Evolutionary conservation across 1,140 invertebrate species (phyloP).

Genomic region (Hyles euphorbiae): DNA sequence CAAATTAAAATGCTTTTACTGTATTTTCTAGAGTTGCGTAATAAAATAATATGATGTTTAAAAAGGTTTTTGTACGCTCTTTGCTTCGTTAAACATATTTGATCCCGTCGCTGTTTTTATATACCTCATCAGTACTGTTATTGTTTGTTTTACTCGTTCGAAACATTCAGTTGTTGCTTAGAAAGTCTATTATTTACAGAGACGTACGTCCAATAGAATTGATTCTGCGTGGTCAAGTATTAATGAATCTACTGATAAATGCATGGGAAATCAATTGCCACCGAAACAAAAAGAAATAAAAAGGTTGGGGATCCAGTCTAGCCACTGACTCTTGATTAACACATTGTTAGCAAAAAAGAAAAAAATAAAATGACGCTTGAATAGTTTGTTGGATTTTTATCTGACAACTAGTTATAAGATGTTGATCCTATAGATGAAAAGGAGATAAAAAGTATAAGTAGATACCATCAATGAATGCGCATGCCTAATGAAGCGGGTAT

Average conservation of each 20-base stretch:
- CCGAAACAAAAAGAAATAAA: background rate
- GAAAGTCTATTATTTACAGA: too few species aligned
- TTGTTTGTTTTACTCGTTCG: too few species aligned
- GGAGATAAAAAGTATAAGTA: background rate
- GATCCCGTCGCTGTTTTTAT: too few species aligned
- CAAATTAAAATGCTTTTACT: conserved; percentile 28
- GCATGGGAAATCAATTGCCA: conserved; percentile 5
- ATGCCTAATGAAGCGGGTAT: conserved; percentile 3
- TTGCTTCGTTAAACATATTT: too few species aligned
- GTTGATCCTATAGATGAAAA: background rate
- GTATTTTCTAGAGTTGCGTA: conserved; percentile 27
- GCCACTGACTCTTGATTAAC: background rate
- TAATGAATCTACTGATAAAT: conserved; percentile 1
- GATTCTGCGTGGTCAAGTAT: background rate
- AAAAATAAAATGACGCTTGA: conserved; percentile 4
- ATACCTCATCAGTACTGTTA: too few species aligned
- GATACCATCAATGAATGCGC: conserved; percentile 8
- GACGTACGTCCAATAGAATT: too few species aligned
- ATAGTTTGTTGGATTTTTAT: background rate
- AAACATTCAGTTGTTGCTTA: too few species aligned
- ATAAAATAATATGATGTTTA: too few species aligned
- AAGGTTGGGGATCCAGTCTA: conserved; percentile 2
- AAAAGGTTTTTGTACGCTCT: too few species aligned
- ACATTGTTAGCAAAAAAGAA: conserved; percentile 1
- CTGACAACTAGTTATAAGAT: conserved; percentile 7